phyloP scores from a whole-genome alignment of 2,888 invertebrate genomes.

The Pediacus dermestoides region DNA sequence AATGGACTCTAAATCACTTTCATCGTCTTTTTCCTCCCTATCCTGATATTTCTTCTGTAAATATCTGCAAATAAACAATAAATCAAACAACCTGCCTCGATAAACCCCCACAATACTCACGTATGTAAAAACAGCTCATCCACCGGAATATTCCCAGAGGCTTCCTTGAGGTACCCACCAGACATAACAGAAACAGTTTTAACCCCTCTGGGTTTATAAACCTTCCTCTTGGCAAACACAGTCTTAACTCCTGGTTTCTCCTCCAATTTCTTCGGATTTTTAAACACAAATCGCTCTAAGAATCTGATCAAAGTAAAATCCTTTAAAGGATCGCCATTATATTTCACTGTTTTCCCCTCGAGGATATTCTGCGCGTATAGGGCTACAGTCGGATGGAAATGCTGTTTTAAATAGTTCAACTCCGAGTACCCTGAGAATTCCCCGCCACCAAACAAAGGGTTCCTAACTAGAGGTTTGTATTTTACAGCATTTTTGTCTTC shows the following conservation, averaged over 20 bases:
- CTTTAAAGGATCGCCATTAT: slow-evolving; percentile 88
- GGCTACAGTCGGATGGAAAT: slow-evolving; percentile 90
- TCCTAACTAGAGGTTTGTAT: slow-evolving; percentile 71
- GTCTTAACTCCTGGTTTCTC: slow-evolving; percentile 61
- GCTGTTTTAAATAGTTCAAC: slow-evolving; percentile 64
- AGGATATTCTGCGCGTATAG: slow-evolving; percentile 81
- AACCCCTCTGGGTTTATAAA: slow-evolving; percentile 67
- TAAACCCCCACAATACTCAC: slow-evolving; percentile 40
- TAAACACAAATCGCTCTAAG: slow-evolving; percentile 91
- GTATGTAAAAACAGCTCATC: slow-evolving; percentile 82
- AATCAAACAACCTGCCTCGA: no score
- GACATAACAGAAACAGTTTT: slow-evolving; percentile 73
- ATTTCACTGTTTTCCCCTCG: slow-evolving; percentile 68
- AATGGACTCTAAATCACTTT: slow-evolving; percentile 67
- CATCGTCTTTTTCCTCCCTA: slow-evolving; percentile 56
- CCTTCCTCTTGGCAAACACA: slow-evolving; percentile 62
- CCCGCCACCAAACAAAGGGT: slow-evolving; percentile 82
- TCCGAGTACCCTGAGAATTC: slow-evolving; percentile 70
- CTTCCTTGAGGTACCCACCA: slow-evolving; percentile 63
- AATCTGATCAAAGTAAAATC: slow-evolving; percentile 91
- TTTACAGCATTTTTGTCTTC: slow-evolving; percentile 39
- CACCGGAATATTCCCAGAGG: slow-evolving; percentile 73
- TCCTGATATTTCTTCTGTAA: slow-evolving; percentile 54
- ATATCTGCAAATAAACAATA: slow-evolving; percentile 51
- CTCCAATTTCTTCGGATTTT: slow-evolving; percentile 76